Conservation (phyloP, 92 coral and sea anemone species). For the Epizoanthus rinbou region DNA sequence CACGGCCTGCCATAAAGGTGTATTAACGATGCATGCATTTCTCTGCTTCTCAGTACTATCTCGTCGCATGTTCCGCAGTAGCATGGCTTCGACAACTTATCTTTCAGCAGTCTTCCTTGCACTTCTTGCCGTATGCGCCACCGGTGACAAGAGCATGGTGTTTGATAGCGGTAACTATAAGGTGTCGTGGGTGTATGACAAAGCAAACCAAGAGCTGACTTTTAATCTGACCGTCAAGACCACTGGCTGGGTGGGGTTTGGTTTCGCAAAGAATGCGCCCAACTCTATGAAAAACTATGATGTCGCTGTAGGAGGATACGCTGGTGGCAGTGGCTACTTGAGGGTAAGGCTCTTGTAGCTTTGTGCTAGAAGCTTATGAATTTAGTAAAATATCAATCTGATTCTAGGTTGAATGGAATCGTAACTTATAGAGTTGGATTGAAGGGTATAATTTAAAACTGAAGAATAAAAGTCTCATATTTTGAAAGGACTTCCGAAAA, state of each 20-base stretch:
- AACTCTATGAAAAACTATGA: slow-evolving; percentile 14
- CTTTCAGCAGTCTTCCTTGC: background rate
- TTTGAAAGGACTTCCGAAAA: too few relatives aligned
- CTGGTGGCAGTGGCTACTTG: background rate
- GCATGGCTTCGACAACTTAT: background rate
- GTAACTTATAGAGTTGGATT: too few relatives aligned
- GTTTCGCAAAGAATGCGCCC: slow-evolving; percentile 4
- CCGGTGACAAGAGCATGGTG: background rate
- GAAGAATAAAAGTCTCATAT: too few relatives aligned
- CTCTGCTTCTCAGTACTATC: too few relatives aligned
- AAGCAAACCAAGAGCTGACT: background rate
- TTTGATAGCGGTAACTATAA: slow-evolving; percentile 20
- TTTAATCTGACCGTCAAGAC: slow-evolving; percentile 12
- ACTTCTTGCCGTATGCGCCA: background rate
- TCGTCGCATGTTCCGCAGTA: background rate
- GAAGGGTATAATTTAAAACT: too few relatives aligned
- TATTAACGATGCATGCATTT: too few relatives aligned
- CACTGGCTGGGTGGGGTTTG: slow-evolving; percentile 36
- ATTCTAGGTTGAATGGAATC: too few relatives aligned
- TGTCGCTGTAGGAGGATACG: slow-evolving; percentile 5
- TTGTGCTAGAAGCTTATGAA: too few relatives aligned
- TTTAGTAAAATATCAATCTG: too few relatives aligned
- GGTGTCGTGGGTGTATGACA: slow-evolving; percentile 26
- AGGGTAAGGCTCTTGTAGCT: background rate
- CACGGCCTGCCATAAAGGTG: too few relatives aligned